Evolutionary conservation across 2,888 invertebrate genomes (phyloP), one percentile per base, ranked within the genome.

Genomic region (Mesorhabditis spiculigera): DNA sequence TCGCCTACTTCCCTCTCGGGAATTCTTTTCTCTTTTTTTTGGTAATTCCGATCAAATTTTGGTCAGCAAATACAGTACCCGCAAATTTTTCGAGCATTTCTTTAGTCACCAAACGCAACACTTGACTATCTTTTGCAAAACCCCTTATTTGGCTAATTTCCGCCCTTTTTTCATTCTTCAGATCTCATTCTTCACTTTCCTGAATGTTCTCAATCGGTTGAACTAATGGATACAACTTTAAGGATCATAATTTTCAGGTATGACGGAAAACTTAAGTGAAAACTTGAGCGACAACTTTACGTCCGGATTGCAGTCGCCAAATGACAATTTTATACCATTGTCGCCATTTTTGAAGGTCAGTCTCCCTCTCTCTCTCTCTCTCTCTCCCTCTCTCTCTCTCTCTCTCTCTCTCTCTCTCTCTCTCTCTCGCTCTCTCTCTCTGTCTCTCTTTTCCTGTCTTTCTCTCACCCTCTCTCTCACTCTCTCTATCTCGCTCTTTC

Each of bases 231-330:
- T 45, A 63, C 44, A 68, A 65, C 5, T 1, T 63, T 50, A 45
- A 58, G 63, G 45, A 45, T 68, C 44, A 64, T 63, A 63, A 42
- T 68, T 68, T 65, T 43, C 10, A 16, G 45, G 6, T 68, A 13
- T 65, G 42, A 43, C 43, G 43, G 63, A 43, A 28, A 45, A 58
- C 62, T 50, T n/a, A 45, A 66, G 65, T 65, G 8, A 13, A 50
- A 41, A 28, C 43, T 44, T 61, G 8, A 16, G n/a, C 61, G 50
- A 43, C 28, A 61, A 61, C 41, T 43, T 61, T 61, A 43, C 41
- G 10, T 66, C 28, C n/a, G 8, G 41, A 13, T 66, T 58, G 43
- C 66, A 50, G 50, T 66, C 41, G 44, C 41, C 66, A n/a, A 43
- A 10, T 64, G 28, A 28, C 28, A 28, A 28, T 28, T 28, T 28